Evolutionary conservation across 2,888 invertebrate species (phyloP), one percentile per base, ranked within the genome.

Genomic region (Hirtodrosophila confusa): DNA sequence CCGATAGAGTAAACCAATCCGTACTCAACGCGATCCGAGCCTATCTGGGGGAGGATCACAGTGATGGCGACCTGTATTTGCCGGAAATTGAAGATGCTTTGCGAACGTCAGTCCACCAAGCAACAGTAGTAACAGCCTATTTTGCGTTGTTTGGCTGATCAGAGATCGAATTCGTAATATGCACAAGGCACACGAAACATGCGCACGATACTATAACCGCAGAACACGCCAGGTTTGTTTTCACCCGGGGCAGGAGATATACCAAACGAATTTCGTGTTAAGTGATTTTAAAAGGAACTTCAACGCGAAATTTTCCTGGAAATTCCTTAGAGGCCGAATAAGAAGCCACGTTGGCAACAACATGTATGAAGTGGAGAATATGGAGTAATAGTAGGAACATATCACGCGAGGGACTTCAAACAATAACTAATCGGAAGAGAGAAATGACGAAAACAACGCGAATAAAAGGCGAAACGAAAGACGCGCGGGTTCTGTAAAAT

Each of bases 321-420:
- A 43, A 43, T 27, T n/a, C 27, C 5, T 17, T 17, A 17, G 17
- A 17, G 17, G 17, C 17, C 17, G 17, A 17, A 17, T 17, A 17
- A 17, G 17, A 9, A 27, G 3, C 6, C 27, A 4, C 5, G 17
- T 27, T 17, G 41, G 41, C 8, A 43, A 17, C 8, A 17, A 43
- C 10, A 43, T 43, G 41, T 27, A 43, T 6, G 41, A 43, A 5
- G 24, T 24, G 5, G 43, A 43, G 43, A 43, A 23, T 10, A 27
- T 5, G 43, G 27, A 24, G 27, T n/a, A 24, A 10, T 6, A 2
- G 6, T 3, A 10, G 43, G 43, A 4, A 4, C 27, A 23, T 27
- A n/a, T 9, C 43, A 27, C 7, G 43, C 43, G 17, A 27, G 27
- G 17, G 27, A 43, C n/a, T 27, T 27, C 3, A 43, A 17, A 17